phyloP scores from a whole-genome alignment of 2,113 vertebrate species.

The Octodon degus region DNA sequence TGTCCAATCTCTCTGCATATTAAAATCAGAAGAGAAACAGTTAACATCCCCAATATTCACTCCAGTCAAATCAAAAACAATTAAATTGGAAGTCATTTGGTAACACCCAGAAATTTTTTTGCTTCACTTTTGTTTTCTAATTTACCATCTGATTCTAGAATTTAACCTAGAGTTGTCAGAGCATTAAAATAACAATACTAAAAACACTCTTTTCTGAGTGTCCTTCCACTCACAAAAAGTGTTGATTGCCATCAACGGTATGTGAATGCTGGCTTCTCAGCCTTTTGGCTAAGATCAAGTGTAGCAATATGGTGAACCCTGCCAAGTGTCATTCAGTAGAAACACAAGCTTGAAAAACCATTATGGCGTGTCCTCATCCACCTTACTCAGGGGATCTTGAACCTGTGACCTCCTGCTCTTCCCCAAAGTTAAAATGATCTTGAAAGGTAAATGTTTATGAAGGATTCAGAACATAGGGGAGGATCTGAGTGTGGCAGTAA shows the following conservation, averaged over 20 bases:
- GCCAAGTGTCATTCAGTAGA: neutral
- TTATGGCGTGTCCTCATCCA: neutral
- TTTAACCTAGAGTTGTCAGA: neutral
- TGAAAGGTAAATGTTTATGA: neutral
- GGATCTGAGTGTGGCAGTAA: neutral
- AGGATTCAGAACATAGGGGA: neutral
- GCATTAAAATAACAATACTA: neutral
- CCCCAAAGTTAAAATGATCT: neutral
- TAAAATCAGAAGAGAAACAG: neutral
- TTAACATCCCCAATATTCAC: neutral
- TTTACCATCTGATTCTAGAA: neutral
- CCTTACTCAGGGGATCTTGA: neutral
- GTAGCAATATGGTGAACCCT: neutral
- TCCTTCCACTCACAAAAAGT: neutral
- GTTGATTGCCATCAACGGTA: neutral
- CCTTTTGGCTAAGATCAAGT: too few relatives aligned
- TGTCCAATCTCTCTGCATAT: neutral
- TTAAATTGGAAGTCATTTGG: neutral
- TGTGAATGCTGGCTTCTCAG: neutral
- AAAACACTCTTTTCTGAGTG: neutral
- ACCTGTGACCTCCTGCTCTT: neutral
- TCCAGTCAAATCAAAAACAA: neutral
- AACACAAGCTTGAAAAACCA: neutral
- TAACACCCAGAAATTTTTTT: neutral
- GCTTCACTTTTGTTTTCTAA: neutral